Conservation (phyloP, 2,888 invertebrate species). For the Oligia latruncula region DNA sequence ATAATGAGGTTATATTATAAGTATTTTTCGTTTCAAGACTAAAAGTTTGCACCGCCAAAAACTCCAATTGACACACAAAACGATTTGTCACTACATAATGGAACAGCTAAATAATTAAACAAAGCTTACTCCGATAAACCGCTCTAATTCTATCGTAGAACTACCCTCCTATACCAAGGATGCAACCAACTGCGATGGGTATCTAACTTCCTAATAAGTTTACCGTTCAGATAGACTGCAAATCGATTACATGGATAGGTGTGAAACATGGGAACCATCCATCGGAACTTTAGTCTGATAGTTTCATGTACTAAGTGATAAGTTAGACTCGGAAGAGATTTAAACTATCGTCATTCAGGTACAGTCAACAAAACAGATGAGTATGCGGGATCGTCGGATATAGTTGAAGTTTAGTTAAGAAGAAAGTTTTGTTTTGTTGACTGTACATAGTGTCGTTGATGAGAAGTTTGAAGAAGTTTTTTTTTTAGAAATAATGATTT, state of each 20-base stretch:
- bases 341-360: slow-evolving; percentile 22
- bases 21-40: not conserved
- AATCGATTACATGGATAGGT: slow-evolving; percentile 59
- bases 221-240: slow-evolving; percentile 35
- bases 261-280: slow-evolving; percentile 51
- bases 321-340: slow-evolving; percentile 14
- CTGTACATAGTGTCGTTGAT: not conserved
- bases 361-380: not conserved
- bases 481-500: slow-evolving; percentile 6
- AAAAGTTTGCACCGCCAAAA: too few relatives aligned
- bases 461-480: slow-evolving; percentile 1
- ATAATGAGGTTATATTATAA: too few relatives aligned
- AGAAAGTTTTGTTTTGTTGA: too few relatives aligned
- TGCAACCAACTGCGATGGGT: slow-evolving; percentile 38
- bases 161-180: not conserved
- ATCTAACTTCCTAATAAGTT: slow-evolving; percentile 46
- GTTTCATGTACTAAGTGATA: slow-evolving; percentile 40
- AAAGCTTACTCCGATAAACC: not conserved
- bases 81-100: too few relatives aligned
- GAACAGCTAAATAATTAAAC: not conserved
- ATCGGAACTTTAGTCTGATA: slow-evolving; percentile 44
- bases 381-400: too few relatives aligned
- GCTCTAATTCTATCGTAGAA: not conserved
- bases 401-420: too few relatives aligned
- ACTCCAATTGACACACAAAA: not conserved